Base-by-base conservation (phyloP, 92 coral and sea anemone species). In the Paragorgia papillata region DNA sequence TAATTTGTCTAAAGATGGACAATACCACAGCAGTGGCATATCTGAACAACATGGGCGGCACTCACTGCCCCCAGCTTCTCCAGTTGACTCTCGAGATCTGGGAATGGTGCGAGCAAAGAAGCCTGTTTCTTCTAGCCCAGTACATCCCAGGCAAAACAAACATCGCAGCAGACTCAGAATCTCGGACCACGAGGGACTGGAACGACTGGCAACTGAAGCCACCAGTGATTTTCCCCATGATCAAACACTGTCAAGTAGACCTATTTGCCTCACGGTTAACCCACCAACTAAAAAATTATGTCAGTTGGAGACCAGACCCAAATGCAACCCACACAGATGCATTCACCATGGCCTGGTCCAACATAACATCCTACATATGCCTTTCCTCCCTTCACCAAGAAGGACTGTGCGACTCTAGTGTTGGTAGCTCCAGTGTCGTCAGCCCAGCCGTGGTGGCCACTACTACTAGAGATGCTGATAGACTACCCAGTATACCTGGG, bases 381-480 rank as follows among this genome's bases (percentile, higher is more conserved):
- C 53, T 46, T 46, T 15, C 53, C 53, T 46, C 53, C 76, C 20
- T 69, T 69, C 76, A 27, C 64, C 51, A 53, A 26, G 37, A 50
- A 71, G 55, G 69, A 79, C 20, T 66, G 70, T 18, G 61, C 82
- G 27, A 68, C 18, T 54, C 74, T 83, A 30, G 90, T 83, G 34
- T 65, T 82, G 15, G 56, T 86, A 33, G 73, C 90, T 25, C 86
- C 82, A 17, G 75, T 76, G 30, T 86, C 86, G 86, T 57, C 73
- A 24, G 66, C 86, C 15, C 89, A 79, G 57, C 81, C 88, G n/a
- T 85, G 90, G 87, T 83, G 81, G 74, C 90, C 87, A 15, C 84
- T 78, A 10, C 68, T 86, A 63, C 26, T 80, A 51, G 76, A 80
- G 34, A 43, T 80, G n/a, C 3, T 62, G 3, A 26, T 79, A 20